Evolutionary conservation across 1,140 invertebrate genomes (phyloP).

Genomic region (Diorhabda sublineata): DNA sequence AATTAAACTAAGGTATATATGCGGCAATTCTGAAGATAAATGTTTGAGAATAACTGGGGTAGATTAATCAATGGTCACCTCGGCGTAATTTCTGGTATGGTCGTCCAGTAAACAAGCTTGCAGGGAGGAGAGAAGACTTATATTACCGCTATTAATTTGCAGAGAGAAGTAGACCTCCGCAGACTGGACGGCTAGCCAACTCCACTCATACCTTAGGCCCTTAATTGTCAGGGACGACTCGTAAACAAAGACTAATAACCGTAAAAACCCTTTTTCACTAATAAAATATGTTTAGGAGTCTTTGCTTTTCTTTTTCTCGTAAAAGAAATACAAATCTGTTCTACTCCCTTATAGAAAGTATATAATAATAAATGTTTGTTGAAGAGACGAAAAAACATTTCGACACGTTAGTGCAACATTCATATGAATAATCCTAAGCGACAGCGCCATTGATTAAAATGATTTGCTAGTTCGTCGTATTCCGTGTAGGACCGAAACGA

Average conservation of each 20-base stretch:
- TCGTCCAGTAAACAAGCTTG: constrained; percentile 26
- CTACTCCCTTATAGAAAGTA: too few species aligned
- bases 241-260: constrained; percentile 3
- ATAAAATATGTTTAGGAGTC: neutral
- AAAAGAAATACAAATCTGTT: too few species aligned
- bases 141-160: constrained; percentile 32
- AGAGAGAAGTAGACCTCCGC: constrained; percentile 6
- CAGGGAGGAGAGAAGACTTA: constrained; percentile 27
- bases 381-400: too few species aligned
- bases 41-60: constrained; percentile 24
- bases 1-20: constrained; percentile 17
- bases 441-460: neutral
- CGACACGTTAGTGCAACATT: too few species aligned
- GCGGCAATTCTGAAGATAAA: constrained; percentile 23
- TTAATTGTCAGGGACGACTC: constrained; percentile 22
- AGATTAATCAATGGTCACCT: constrained; percentile 34
- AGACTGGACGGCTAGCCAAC: constrained; percentile 14
- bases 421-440: neutral
- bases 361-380: too few species aligned
- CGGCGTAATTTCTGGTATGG: constrained; percentile 28
- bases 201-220: constrained; percentile 29
- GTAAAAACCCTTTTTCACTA: neutral
- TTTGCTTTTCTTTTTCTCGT: too few species aligned
- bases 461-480: neutral
- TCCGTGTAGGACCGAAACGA: constrained; percentile 23